Percentiles rank a stretch among this genome's conserved stretches.
Conservation (phyloP, 2,888 invertebrate genomes). For the Temnothorax rugatulus region DNA sequence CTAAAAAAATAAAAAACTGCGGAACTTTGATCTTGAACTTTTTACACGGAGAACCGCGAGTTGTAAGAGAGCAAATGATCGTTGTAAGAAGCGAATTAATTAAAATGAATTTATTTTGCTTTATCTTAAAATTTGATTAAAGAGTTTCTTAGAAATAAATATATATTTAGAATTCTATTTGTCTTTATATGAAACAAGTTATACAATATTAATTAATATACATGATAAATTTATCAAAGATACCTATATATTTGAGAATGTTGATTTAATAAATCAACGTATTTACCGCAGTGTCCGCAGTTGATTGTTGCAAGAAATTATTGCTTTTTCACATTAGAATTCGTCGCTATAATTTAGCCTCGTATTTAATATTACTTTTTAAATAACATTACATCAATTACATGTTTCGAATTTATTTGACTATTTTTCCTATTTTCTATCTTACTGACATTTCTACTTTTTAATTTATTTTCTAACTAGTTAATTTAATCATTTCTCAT, state of each 20-base stretch:
- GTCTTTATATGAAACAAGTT: not conserved
- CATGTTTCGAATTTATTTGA: not conserved
- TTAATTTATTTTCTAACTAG: not conserved
- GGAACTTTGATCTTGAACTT: not conserved
- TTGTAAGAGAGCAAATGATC: not conserved
- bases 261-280: not conserved
- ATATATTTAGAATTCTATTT: not conserved
- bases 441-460: not conserved
- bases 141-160: not conserved
- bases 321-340: constrained; percentile 1
- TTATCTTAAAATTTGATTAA: not conserved
- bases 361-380: not conserved
- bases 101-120: not conserved
- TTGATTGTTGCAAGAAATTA: not conserved
- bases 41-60: not conserved
- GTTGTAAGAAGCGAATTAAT: not conserved
- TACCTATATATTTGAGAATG: not conserved
- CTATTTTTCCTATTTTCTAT: not conserved
- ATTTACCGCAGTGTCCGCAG: not conserved
- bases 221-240: not conserved
- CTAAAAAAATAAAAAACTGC: not conserved
- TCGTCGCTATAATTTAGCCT: not conserved
- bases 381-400: not conserved
- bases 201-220: constrained; percentile 17
- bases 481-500: not conserved